Evolutionary conservation across 2,888 invertebrate genomes (phyloP), one percentile per base, ranked within the genome.

Genomic region (Ormyrus rosae): DNA sequence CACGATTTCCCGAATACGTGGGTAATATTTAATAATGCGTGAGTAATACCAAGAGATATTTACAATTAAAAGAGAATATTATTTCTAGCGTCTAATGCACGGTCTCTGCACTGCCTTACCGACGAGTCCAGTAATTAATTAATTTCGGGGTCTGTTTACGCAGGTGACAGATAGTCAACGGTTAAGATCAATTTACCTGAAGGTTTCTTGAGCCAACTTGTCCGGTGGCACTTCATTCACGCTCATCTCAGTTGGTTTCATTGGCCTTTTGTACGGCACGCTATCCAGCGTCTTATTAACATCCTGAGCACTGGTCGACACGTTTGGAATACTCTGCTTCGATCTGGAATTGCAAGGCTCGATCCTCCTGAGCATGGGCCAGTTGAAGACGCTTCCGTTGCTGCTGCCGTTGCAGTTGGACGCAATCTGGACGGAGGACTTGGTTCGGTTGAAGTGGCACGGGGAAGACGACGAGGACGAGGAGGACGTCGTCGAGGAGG

Each of bases 201-300:
- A 94, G 1, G 94, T 94, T 89, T 95, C 94, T 86, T 94, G 93
- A 0, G 94, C 93, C 46, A 95, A 89, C 88, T 94, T 94, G 82
- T 94, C 94, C 1, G 94, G 93, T 84, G 93, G 92, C 46, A 93
- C 89, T 83, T 93, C 92, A 70, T 93, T 34, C 34, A 34, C 34
- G 4, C 34, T 34, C 34, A 34, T 34, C 4, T 34, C 34, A 4
- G 34, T 34, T 55, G 84, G 85, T 74, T 90, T 88, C 84, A 91
- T 91, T 1, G 91, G 90, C 82, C 90, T 87, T 82, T 90, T 89
- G 88, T 92, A 91, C 9, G 46, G 58, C n/a, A 85, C 82, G 48
- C 84, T 84, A 8, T 88, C 88, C 64, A 87, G 84, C 0, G 85
- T 84, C 63, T 86, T 85, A 51, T 84, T 87, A 1, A 86, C 69